Evolutionary conservation across 2,888 invertebrate genomes (phyloP).

Genomic region (Cheilosia grossa): DNA sequence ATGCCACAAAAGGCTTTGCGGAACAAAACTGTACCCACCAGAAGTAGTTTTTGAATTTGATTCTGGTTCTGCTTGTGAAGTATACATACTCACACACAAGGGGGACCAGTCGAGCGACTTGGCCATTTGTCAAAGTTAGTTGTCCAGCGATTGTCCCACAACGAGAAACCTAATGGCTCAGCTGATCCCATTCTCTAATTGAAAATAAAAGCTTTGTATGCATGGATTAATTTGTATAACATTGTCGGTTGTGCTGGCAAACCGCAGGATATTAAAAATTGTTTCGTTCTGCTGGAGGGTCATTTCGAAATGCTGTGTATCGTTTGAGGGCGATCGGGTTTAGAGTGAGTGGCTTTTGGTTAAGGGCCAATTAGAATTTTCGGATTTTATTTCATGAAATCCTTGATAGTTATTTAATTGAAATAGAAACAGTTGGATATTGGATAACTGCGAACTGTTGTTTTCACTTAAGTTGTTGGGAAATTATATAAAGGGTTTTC

Average conservation of each 20-base stretch:
- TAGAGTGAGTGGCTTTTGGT: slow-evolving; percentile 22
- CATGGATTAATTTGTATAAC: slow-evolving; percentile 71
- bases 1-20: slow-evolving; percentile 45
- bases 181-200: slow-evolving; percentile 57
- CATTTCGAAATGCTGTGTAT: slow-evolving; percentile 28
- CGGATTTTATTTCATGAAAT: slow-evolving; percentile 25
- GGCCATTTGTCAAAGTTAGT: slow-evolving; percentile 63
- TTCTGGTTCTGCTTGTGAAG: slow-evolving; percentile 37
- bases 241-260: slow-evolving; percentile 49
- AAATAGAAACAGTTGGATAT: slow-evolving; percentile 25
- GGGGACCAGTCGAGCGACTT: slow-evolving; percentile 3
- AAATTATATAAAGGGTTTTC: no score
- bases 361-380: slow-evolving; percentile 52
- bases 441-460: slow-evolving; percentile 35
- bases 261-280: slow-evolving; percentile 67
- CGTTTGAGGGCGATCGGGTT: slow-evolving; percentile 13
- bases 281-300: slow-evolving; percentile 15
- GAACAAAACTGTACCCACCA: slow-evolving; percentile 11
- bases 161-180: slow-evolving; percentile 46
- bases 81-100: slow-evolving; percentile 8
- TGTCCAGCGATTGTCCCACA: slow-evolving; percentile 56
- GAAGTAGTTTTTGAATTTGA: slow-evolving; percentile 59
- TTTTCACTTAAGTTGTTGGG: not conserved
- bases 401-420: slow-evolving; percentile 46
- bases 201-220: slow-evolving; percentile 67